Percentiles rank a stretch among this genome's conserved stretches.
Evolutionary conservation across 2,113 vertebrate species (phyloP).

Genomic region (Galemys pyrenaicus): DNA sequence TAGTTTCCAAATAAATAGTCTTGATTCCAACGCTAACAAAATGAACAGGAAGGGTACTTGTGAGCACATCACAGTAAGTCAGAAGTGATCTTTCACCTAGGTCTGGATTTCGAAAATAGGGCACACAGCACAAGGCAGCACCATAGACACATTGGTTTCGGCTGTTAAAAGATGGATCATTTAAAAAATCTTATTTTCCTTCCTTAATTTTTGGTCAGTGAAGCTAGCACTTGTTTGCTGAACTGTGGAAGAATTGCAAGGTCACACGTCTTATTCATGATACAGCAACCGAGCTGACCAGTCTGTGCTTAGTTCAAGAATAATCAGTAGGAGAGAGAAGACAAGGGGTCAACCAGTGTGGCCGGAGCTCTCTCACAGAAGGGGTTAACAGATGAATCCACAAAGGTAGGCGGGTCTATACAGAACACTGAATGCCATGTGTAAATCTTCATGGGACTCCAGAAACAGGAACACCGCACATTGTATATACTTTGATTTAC

Average conservation of each 20-base stretch:
- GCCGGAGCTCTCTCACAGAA: slow-evolving; percentile 74
- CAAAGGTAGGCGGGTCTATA: slow-evolving; percentile 83
- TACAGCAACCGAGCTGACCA: slow-evolving; percentile 84
- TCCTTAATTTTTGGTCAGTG: slow-evolving; percentile 84
- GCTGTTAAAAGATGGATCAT: slow-evolving; percentile 57
- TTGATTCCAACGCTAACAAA: slow-evolving; percentile 79
- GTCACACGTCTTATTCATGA: slow-evolving; percentile 81
- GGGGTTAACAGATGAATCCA: slow-evolving; percentile 81
- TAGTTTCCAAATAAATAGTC: slow-evolving; percentile 81
- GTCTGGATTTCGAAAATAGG: slow-evolving; percentile 82
- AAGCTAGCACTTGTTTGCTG: slow-evolving; percentile 87
- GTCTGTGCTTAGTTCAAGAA: slow-evolving; percentile 87
- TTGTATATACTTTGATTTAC: slow-evolving; percentile 85
- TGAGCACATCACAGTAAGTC: slow-evolving; percentile 74
- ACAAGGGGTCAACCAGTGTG: slow-evolving; percentile 70
- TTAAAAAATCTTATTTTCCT: slow-evolving; percentile 65
- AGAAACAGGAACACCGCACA: slow-evolving; percentile 84
- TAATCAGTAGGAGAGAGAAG: slow-evolving; percentile 81
- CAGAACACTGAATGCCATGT: slow-evolving; percentile 84
- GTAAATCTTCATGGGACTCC: slow-evolving; percentile 84
- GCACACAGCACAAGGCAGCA: slow-evolving; percentile 85
- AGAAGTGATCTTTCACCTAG: slow-evolving; percentile 77
- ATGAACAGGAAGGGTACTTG: slow-evolving; percentile 79
- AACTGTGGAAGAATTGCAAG: slow-evolving; percentile 84
- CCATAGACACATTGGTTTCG: slow-evolving; percentile 83